Evolutionary conservation across 2,113 vertebrate genomes (phyloP).

Genomic region (Megaptera novaeangliae): DNA sequence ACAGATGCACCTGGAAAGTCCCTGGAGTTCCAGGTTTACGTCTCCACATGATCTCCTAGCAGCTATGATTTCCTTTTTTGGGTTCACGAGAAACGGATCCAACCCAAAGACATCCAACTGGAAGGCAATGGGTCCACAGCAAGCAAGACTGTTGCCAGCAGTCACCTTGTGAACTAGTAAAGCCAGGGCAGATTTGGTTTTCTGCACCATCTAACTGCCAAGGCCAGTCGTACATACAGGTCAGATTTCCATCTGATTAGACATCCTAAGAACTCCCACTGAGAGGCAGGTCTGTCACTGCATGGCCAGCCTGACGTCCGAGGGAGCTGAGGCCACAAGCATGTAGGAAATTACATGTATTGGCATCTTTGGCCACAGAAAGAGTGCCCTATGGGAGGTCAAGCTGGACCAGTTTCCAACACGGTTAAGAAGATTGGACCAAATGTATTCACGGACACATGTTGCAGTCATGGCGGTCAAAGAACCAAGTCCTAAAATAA

Average conservation of each 20-base stretch:
- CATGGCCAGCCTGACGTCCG: not conserved
- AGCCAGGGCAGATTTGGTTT: not conserved
- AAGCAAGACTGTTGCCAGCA: not conserved
- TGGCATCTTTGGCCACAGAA: not conserved
- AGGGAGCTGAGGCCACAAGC: not conserved
- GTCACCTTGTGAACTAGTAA: not conserved
- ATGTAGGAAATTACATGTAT: not conserved
- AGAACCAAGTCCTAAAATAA: not conserved
- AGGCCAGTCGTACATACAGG: not conserved
- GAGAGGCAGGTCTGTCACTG: constrained; percentile 32
- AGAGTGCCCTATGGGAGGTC: not conserved
- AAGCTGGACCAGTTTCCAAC: not conserved
- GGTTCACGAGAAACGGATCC: not conserved
- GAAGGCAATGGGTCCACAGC: not conserved
- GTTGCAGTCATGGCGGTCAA: not conserved
- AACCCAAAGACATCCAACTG: not conserved
- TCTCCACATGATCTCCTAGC: not conserved
- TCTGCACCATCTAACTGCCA: not conserved
- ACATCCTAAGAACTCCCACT: not conserved
- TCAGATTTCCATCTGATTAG: constrained; percentile 8
- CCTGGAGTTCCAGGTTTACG: rapidly evolving
- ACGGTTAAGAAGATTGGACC: not conserved
- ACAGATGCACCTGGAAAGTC: rapidly evolving
- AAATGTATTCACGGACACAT: not conserved
- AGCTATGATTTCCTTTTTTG: not conserved